These are phyloP conservation scores for Ictalurus punctatus DNA, from an alignment of 2,113 vertebrate genomes.

Conservation along the genomic window DNA sequence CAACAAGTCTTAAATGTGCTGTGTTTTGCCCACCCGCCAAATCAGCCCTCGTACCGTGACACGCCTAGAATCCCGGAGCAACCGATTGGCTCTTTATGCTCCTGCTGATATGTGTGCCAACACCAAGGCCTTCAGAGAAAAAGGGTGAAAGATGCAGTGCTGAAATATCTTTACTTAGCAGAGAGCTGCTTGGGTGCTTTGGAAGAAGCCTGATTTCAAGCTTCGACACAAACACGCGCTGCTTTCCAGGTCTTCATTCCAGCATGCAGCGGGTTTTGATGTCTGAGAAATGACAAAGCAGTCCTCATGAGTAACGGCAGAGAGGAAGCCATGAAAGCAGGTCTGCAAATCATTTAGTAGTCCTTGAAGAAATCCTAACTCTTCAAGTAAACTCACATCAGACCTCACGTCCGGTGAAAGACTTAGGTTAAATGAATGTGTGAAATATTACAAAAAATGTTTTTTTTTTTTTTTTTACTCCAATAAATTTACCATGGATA, in stretches of 20 bases:
- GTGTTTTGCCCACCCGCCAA: slow-evolving; percentile 43
- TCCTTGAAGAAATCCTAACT: not conserved
- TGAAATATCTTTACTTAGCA: slow-evolving; percentile 54
- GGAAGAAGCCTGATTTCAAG: slow-evolving; percentile 45
- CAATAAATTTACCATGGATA: slow-evolving; percentile 10
- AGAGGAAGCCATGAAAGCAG: not conserved
- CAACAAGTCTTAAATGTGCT: slow-evolving; percentile 45
- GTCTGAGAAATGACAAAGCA: not conserved
- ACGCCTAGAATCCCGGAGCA: slow-evolving; percentile 6
- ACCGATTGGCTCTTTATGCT: slow-evolving; percentile 24
- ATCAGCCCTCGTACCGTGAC: slow-evolving; percentile 44
- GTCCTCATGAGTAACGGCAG: slow-evolving; percentile 1
- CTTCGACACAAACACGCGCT: slow-evolving; percentile 49
- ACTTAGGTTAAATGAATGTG: not conserved
- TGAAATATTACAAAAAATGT: not conserved
- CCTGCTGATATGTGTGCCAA: slow-evolving; percentile 13
- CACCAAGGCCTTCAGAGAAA: slow-evolving; percentile 11
- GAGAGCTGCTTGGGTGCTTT: slow-evolving; percentile 45
- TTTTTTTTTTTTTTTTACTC: not conserved
- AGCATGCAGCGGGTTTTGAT: not conserved
- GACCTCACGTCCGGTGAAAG: not conserved
- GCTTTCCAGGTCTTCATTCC: slow-evolving; percentile 42
- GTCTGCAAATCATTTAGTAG: not conserved
- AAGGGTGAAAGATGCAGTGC: not conserved
- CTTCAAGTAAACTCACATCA: not conserved